phyloP scores from a whole-genome alignment of 1,140 invertebrate species.

The Cyphomyrmex costatus region DNA sequence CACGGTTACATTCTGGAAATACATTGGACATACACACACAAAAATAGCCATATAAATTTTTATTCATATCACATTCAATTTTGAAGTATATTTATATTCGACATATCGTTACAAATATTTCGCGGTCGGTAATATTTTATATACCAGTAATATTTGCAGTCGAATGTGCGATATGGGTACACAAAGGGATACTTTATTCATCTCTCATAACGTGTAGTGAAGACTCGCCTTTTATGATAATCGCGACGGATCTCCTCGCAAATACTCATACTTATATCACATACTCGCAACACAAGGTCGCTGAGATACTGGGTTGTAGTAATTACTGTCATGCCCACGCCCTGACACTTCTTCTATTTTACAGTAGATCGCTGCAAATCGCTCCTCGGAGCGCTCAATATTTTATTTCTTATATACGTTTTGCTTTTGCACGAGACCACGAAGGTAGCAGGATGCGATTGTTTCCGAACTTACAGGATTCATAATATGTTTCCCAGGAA shows the following conservation, averaged over 20 bases:
- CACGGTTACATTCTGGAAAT: background rate
- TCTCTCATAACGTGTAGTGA: constrained; percentile 7
- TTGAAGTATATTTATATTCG: background rate
- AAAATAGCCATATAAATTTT: background rate
- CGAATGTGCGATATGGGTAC: constrained; percentile 34
- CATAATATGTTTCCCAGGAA: constrained; percentile 29
- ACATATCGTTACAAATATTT: background rate
- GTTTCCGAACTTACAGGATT: constrained; percentile 27
- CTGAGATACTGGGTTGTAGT: constrained; percentile 86
- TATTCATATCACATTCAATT: constrained; percentile 47
- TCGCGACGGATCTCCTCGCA: constrained; percentile 30
- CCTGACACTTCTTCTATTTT: constrained; percentile 81
- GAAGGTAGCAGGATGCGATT: constrained; percentile 36
- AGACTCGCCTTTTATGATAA: constrained; percentile 2
- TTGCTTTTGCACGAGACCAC: constrained; percentile 55
- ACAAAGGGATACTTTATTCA: constrained; percentile 1
- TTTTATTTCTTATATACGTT: constrained; percentile 44
- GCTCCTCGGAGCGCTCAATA: constrained; percentile 58
- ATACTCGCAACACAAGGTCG: constrained; percentile 81
- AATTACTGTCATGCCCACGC: constrained; percentile 85
- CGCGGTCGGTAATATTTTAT: no score
- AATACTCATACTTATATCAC: constrained; percentile 55
- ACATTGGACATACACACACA: background rate
- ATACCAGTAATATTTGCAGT: background rate
- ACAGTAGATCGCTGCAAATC: constrained; percentile 67